These are phyloP conservation scores for Tetragonisca angustula DNA, from an alignment of 2,888 invertebrate species.

Conservation along the genomic window DNA sequence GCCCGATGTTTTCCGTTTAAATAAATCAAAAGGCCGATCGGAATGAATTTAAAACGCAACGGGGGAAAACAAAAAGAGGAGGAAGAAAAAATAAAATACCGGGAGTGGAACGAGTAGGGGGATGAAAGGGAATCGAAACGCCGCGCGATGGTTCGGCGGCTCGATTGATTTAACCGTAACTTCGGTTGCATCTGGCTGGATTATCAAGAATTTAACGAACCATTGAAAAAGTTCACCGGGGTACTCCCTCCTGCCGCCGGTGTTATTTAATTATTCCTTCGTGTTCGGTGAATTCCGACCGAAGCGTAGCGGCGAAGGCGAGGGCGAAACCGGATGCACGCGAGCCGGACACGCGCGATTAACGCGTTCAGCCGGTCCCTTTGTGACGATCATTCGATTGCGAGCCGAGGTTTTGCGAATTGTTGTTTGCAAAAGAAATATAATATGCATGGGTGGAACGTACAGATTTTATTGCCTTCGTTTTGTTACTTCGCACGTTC, in stretches of 20 bases:
- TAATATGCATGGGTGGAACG: not conserved
- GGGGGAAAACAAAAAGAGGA: conserved; percentile 3
- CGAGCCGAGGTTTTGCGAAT: not conserved
- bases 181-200: conserved; percentile 40
- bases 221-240: conserved; percentile 48
- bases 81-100: not conserved
- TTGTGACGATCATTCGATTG: conserved; percentile 16
- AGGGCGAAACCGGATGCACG: not conserved
- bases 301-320: not conserved
- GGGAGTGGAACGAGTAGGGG: not conserved
- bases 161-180: conserved; percentile 54
- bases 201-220: conserved; percentile 56
- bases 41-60: conserved; percentile 27
- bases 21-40: conserved; percentile 42
- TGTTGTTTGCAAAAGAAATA: not conserved
- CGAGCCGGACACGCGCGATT: not conserved
- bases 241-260: not conserved
- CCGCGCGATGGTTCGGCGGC: not conserved
- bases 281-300: conserved; percentile 30
- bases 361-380: not conserved
- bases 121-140: not conserved
- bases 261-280: conserved; percentile 52
- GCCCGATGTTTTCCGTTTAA: conserved; percentile 41
- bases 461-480: not conserved
- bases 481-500: not conserved